Conservation (phyloP, 2,888 invertebrate species). For the Mesorhabditis spiculigera region DNA sequence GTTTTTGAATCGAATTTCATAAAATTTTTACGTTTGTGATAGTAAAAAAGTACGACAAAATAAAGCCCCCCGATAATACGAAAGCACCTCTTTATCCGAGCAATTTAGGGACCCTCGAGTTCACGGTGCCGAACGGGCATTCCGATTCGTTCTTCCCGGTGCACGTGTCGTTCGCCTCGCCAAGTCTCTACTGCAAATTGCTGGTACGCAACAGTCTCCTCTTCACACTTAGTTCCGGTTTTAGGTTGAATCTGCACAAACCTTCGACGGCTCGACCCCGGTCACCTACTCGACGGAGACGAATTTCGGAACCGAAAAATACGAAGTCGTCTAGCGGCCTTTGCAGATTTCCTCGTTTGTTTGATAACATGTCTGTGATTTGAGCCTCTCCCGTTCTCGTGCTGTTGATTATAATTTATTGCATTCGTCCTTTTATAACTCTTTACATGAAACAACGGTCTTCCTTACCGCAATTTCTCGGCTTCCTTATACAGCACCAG, state of each 20-base stretch:
- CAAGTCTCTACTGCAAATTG: slow-evolving; percentile 69
- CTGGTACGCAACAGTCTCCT: background rate
- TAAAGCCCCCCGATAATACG: background rate
- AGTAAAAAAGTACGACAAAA: background rate
- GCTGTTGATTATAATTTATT: too few relatives aligned
- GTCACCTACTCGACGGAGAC: slow-evolving; percentile 85
- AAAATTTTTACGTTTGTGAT: too few relatives aligned
- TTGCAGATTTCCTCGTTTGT: too few relatives aligned
- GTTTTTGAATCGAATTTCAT: too few relatives aligned
- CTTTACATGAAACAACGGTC: too few relatives aligned
- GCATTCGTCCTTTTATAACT: too few relatives aligned
- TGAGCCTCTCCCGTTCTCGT: too few relatives aligned
- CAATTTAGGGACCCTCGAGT: slow-evolving; percentile 80
- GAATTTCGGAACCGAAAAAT: slow-evolving; percentile 85
- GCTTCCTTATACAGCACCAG: too few relatives aligned
- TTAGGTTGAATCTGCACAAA: slow-evolving; percentile 73
- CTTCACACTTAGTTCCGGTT: slow-evolving; percentile 48
- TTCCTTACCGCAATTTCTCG: too few relatives aligned
- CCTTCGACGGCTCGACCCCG: slow-evolving; percentile 75
- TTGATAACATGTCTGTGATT: too few relatives aligned
- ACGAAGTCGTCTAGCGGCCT: slow-evolving; percentile 77
- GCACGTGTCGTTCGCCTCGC: slow-evolving; percentile 77
- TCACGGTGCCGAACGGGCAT: slow-evolving; percentile 74
- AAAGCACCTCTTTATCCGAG: slow-evolving; percentile 21
- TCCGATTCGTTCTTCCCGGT: slow-evolving; percentile 95